These are phyloP conservation scores for Gadus chalcogrammus DNA, from an alignment of 2,113 vertebrate species.

Conservation along the genomic window DNA sequence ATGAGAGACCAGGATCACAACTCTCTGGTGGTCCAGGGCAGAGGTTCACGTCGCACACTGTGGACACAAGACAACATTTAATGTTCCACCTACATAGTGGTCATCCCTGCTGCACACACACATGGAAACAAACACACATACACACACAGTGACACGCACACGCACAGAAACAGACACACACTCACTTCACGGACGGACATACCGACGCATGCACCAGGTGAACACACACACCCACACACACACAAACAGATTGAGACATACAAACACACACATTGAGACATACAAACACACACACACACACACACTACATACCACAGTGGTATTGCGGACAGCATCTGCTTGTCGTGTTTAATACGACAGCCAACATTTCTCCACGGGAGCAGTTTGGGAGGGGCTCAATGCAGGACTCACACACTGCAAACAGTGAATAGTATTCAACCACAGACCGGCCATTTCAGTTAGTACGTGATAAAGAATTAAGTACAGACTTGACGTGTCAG, in stretches of 20 bases:
- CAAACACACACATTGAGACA: background rate
- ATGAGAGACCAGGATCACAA: constrained; percentile 80
- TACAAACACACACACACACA: background rate
- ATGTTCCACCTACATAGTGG: too few species aligned
- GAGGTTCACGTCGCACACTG: constrained; percentile 89
- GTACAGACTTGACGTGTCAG: constrained; percentile 2
- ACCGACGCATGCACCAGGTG: too few species aligned
- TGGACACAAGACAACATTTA: constrained; percentile 23
- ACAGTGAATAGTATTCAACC: background rate
- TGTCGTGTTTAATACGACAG: constrained; percentile 84
- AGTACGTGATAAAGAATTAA: constrained; percentile 5
- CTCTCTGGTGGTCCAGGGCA: constrained; percentile 76
- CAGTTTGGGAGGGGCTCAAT: constrained; percentile 84
- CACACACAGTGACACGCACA: background rate
- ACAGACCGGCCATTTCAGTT: too few species aligned
- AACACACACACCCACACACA: background rate
- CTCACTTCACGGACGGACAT: background rate
- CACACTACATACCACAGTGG: constrained; percentile 83
- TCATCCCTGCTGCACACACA: too few species aligned
- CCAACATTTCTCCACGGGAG: constrained; percentile 85
- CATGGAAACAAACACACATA: background rate
- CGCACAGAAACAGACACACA: background rate
- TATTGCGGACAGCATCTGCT: constrained; percentile 88
- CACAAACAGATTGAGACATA: background rate
- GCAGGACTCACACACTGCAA: constrained; percentile 81